These are phyloP conservation scores for Ennomos quercinarius DNA, from an alignment of 2,888 invertebrate species.

Conservation along the genomic window DNA sequence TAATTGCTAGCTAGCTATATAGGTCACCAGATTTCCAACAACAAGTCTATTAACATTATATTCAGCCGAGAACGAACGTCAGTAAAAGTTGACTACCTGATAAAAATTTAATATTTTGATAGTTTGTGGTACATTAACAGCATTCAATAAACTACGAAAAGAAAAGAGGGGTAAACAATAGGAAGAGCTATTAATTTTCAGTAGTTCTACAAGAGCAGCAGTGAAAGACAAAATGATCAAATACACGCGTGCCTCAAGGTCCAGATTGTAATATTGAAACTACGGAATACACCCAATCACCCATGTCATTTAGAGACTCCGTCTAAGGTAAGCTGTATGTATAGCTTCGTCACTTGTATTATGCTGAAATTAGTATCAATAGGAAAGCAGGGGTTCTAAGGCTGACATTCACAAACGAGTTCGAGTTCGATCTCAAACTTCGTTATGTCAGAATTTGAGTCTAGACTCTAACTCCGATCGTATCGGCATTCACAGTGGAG, in stretches of 20 bases:
- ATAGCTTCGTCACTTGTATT: conserved; percentile 49
- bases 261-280: conserved; percentile 63
- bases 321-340: conserved; percentile 50
- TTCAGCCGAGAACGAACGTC: conserved; percentile 20
- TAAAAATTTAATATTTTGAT: conserved; percentile 39
- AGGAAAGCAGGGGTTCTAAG: conserved; percentile 11
- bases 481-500: too few species aligned
- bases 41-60: conserved; percentile 28
- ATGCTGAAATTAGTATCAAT: conserved; percentile 40
- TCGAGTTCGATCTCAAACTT: too few species aligned
- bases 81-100: conserved; percentile 27
- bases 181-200: conserved; percentile 65
- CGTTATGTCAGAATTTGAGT: too few species aligned
- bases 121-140: conserved; percentile 40
- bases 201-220: conserved; percentile 61
- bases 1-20: too few species aligned
- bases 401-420: too few species aligned
- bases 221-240: conserved; percentile 70
- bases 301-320: conserved; percentile 53
- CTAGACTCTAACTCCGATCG: too few species aligned
- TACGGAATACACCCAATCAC: conserved; percentile 47
- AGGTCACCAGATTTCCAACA: conserved; percentile 26
- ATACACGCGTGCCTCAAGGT: conserved; percentile 52
- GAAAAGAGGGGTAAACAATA: conserved; percentile 48
- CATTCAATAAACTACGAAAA: conserved; percentile 49